These are phyloP conservation scores for Apamea crenata DNA, from an alignment of 2,888 invertebrate species.

Conservation along the genomic window DNA sequence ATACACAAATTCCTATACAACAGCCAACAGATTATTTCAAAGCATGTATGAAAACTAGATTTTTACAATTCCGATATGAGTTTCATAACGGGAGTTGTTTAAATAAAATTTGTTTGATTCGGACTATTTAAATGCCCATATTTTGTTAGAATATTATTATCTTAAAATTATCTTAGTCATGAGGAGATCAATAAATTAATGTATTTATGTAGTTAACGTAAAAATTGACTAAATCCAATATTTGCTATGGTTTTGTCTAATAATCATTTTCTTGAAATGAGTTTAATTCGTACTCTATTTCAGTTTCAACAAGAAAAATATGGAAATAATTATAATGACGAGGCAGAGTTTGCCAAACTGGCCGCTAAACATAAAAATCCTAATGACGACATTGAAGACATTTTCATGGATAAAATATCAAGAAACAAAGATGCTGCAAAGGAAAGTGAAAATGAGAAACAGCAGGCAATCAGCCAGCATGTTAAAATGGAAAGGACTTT, in stretches of 20 bases:
- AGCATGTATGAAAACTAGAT: too few species aligned
- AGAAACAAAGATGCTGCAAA: slow-evolving; percentile 91
- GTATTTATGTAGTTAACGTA: too few species aligned
- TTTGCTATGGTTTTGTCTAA: background rate
- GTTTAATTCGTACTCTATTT: slow-evolving; percentile 67
- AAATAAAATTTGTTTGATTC: too few species aligned
- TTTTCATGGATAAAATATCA: slow-evolving; percentile 95
- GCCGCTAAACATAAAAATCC: slow-evolving; percentile 92
- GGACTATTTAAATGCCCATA: too few species aligned
- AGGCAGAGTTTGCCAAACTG: slow-evolving; percentile 94
- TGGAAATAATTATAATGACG: slow-evolving; percentile 94
- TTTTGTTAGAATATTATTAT: too few species aligned
- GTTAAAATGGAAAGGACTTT: slow-evolving; percentile 92
- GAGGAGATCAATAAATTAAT: too few species aligned
- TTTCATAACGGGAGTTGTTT: too few species aligned
- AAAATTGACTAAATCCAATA: too few species aligned
- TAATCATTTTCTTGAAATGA: background rate
- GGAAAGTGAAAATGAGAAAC: slow-evolving; percentile 91
- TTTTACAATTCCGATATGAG: too few species aligned
- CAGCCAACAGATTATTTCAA: too few species aligned
- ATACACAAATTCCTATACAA: too few species aligned
- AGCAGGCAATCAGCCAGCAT: slow-evolving; percentile 94
- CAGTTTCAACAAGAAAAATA: slow-evolving; percentile 95
- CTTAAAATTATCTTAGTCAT: too few species aligned
- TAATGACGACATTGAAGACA: slow-evolving; percentile 95